Conservation (phyloP, 2,113 vertebrate genomes). For the Poeciliopsis turrubarensis region DNA sequence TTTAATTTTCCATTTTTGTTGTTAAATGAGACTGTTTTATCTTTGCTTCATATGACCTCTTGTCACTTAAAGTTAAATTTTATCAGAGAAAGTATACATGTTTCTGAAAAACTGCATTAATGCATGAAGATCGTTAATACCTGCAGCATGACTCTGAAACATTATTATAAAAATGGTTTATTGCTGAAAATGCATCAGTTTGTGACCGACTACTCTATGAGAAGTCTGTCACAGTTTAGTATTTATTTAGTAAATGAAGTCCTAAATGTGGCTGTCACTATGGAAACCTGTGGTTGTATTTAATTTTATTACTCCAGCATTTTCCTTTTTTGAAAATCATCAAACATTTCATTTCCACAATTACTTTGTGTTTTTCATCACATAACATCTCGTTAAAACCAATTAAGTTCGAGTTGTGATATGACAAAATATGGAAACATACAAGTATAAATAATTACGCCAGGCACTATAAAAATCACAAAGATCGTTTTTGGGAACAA, state of each 20-base stretch:
- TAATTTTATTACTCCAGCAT: too few species aligned
- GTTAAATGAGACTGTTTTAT: not conserved
- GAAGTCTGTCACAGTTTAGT: not conserved
- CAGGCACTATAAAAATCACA: not conserved
- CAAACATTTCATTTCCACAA: not conserved
- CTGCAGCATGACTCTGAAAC: not conserved
- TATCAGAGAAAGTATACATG: too few species aligned
- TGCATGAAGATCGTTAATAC: too few species aligned
- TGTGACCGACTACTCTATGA: too few species aligned
- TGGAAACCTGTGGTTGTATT: not conserved
- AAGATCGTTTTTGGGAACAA: not conserved
- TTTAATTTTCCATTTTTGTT: not conserved
- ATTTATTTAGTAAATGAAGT: not conserved
- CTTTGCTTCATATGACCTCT: too few species aligned
- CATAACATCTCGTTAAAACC: not conserved
- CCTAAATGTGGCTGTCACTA: not conserved
- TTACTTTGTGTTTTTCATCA: not conserved
- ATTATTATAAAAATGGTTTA: not conserved
- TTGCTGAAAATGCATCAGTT: not conserved
- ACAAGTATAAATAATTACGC: not conserved
- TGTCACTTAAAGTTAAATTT: not conserved
- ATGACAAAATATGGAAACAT: not conserved
- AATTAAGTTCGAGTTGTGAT: not conserved
- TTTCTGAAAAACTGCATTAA: not conserved
- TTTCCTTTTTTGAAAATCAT: not conserved